Percentiles rank a stretch among this genome's conserved stretches.
These are phyloP conservation scores for Crambe crambe DNA, from an alignment of 37 sponge, comb jelly and placozoan genomes.

Conservation along the genomic window DNA sequence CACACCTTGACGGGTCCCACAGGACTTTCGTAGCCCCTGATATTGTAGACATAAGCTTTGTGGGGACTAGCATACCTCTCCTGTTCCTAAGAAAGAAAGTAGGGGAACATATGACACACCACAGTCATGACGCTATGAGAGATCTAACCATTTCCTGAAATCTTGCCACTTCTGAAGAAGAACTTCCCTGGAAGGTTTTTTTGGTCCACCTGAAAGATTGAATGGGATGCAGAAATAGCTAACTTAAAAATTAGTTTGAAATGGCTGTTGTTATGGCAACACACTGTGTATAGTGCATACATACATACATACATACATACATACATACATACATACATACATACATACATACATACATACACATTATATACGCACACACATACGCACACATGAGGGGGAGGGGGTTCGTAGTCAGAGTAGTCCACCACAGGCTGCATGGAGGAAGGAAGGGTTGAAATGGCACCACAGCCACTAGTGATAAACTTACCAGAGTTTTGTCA, in stretches of 20 bases:
- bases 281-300: no score
- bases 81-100: slow-evolving; percentile 51
- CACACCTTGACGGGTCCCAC: slow-evolving; percentile 90
- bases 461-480: neutral
- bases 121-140: no score
- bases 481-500: slow-evolving; percentile 59
- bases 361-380: no score
- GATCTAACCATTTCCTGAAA: slow-evolving; percentile 49
- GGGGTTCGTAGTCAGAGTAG: slow-evolving; percentile 69
- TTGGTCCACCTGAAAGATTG: slow-evolving; percentile 31
- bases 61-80: slow-evolving; percentile 75
- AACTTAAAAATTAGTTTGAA: no score
- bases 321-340: no score
- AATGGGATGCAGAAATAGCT: neutral
- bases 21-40: slow-evolving; percentile 67
- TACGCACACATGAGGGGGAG: slow-evolving; percentile 40
- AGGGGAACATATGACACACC: no score
- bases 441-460: neutral
- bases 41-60: slow-evolving; percentile 72
- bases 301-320: no score
- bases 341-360: no score
- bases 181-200: slow-evolving; percentile 7
- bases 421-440: slow-evolving; percentile 48
- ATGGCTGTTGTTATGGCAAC: no score
- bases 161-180: slow-evolving; percentile 14